A percentile compares a stretch with the other conserved stretches of the same genome.
These are phyloP conservation scores for Tachysurus fulvidraco DNA, from an alignment of 2,113 vertebrate species.

Conservation along the genomic window DNA sequence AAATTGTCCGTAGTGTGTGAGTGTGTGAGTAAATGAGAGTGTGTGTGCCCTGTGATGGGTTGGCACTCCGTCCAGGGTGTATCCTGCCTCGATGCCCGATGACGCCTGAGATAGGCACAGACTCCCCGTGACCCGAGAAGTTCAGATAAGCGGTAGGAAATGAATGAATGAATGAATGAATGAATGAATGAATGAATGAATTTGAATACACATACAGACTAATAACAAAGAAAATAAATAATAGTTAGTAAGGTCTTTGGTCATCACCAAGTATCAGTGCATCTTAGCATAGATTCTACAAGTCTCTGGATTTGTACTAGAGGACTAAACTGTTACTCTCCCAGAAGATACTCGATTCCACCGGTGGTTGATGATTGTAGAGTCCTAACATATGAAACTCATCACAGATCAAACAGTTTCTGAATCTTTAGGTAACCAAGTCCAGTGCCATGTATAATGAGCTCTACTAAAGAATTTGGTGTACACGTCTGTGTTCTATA, in stretches of 20 bases:
- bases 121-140: too few species aligned
- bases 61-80: too few species aligned
- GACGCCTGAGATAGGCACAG: too few species aligned
- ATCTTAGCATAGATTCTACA: background rate
- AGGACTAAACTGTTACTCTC: background rate
- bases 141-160: too few species aligned
- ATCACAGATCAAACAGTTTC: background rate
- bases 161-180: too few species aligned
- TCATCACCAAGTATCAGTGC: background rate
- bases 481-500: background rate
- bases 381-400: background rate
- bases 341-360: background rate
- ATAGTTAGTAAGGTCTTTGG: background rate
- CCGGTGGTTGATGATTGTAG: background rate
- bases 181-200: too few species aligned
- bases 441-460: background rate
- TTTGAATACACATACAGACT: background rate
- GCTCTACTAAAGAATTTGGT: background rate
- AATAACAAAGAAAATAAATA: background rate
- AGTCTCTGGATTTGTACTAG: background rate
- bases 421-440: background rate
- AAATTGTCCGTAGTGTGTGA: too few species aligned
- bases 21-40: too few species aligned
- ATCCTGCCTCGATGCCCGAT: too few species aligned
- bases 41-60: too few species aligned